Conservation (phyloP, 23 tunicate species). For the Phallusia fumigata region DNA sequence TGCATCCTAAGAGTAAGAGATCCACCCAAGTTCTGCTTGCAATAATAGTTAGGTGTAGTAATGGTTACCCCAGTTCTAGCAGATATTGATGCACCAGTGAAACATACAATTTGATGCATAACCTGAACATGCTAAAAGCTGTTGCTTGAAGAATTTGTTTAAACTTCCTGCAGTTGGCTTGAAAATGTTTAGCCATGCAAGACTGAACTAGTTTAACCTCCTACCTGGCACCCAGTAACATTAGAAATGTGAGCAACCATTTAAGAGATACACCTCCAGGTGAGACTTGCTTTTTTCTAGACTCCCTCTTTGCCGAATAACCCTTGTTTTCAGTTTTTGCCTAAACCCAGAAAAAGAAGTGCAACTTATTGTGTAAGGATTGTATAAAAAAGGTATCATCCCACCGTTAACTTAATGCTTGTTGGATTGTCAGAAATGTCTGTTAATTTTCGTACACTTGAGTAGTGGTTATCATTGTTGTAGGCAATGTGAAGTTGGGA, state of each 20-base stretch:
- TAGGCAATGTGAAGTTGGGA: conserved; percentile 71
- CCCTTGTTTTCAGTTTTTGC: conserved; percentile 36
- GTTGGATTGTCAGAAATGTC: conserved; percentile 47
- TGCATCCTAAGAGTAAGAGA: too few species aligned
- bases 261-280: conserved; percentile 12
- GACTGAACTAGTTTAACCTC: not conserved
- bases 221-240: conserved; percentile 50
- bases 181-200: not conserved
- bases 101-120: too few species aligned
- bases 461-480: conserved; percentile 77
- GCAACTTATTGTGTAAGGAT: too few species aligned
- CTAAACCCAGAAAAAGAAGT: not conserved
- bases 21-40: too few species aligned
- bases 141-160: too few species aligned
- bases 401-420: not conserved
- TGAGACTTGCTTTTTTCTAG: conserved; percentile 30
- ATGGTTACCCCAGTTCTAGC: too few species aligned
- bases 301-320: conserved; percentile 14
- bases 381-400: not conserved
- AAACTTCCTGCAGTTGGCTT: too few species aligned
- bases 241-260: conserved; percentile 28
- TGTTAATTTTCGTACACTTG: conserved; percentile 55
- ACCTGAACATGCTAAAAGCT: too few species aligned
- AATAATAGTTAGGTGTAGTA: too few species aligned
- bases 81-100: too few species aligned